These are phyloP conservation scores for Parazoanthus swiftii DNA, from an alignment of 92 coral and sea anemone species.

Conservation along the genomic window DNA sequence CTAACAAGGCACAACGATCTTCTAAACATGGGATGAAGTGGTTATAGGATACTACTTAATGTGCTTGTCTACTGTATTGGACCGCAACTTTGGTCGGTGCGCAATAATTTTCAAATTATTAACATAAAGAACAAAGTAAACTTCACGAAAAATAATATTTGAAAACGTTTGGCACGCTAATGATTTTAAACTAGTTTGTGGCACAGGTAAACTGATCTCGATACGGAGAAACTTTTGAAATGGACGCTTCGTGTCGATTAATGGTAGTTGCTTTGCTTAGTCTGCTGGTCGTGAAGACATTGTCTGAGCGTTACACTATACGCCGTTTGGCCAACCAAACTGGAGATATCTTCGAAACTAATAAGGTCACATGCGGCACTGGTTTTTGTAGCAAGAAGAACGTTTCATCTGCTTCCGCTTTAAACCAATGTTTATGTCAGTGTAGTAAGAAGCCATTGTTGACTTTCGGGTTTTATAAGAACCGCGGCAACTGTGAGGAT, in stretches of 20 bases:
- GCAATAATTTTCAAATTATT: not conserved
- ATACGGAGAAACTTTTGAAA: not conserved
- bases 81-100: not conserved
- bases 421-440: not conserved
- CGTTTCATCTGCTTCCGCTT: not conserved
- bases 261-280: not conserved
- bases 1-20: not conserved
- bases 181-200: too few relatives aligned
- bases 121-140: not conserved
- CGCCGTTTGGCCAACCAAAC: conserved; percentile 18
- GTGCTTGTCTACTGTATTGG: not conserved
- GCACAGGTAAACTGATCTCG: not conserved
- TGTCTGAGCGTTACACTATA: not conserved
- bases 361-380: not conserved
- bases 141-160: not conserved
- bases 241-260: not conserved
- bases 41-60: not conserved
- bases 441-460: not conserved
- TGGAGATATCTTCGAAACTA: not conserved
- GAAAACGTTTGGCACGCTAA: not conserved
- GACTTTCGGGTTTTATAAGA: not conserved
- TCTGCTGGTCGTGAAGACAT: not conserved
- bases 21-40: not conserved
- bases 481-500: not conserved
- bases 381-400: not conserved